Conservation (phyloP, 2,888 invertebrate species). For the Synanthedon myopaeformis region DNA sequence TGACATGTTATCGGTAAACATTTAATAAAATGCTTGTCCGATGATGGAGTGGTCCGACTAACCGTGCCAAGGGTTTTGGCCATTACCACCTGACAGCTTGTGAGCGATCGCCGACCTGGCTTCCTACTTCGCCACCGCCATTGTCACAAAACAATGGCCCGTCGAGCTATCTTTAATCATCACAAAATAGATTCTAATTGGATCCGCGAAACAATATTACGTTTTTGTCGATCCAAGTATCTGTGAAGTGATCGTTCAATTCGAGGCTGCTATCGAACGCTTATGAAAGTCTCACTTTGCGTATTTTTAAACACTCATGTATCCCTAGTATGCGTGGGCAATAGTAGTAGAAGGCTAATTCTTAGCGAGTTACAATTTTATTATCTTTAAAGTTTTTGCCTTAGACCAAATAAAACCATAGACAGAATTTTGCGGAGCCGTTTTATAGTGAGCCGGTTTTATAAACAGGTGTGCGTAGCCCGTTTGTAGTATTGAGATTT, state of each 20-base stretch:
- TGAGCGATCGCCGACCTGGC: slow-evolving; percentile 50
- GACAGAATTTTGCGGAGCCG: no score
- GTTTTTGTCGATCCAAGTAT: slow-evolving; percentile 23
- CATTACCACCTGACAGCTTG: slow-evolving; percentile 59
- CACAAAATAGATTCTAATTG: slow-evolving; percentile 63
- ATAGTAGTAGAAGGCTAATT: no score
- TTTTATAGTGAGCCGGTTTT: no score
- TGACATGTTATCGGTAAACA: slow-evolving; percentile 34
- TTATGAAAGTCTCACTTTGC: slow-evolving; percentile 15
- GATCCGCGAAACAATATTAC: slow-evolving; percentile 44
- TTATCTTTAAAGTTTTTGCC: no score
- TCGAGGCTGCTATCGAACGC: slow-evolving; percentile 23
- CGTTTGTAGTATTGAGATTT: no score
- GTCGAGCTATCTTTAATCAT: slow-evolving; percentile 57
- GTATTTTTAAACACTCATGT: background rate
- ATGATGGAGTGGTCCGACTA: slow-evolving; percentile 50
- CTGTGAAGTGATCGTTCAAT: slow-evolving; percentile 23
- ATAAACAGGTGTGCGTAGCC: no score
- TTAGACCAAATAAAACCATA: no score
- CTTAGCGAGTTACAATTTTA: no score
- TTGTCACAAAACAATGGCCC: slow-evolving; percentile 60
- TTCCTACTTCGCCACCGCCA: slow-evolving; percentile 42
- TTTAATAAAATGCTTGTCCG: slow-evolving; percentile 48
- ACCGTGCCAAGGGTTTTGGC: slow-evolving; percentile 31
- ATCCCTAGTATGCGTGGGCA: background rate